These are phyloP conservation scores for Narcine bancroftii DNA, from an alignment of 2,113 vertebrate genomes.

Conservation along the genomic window DNA sequence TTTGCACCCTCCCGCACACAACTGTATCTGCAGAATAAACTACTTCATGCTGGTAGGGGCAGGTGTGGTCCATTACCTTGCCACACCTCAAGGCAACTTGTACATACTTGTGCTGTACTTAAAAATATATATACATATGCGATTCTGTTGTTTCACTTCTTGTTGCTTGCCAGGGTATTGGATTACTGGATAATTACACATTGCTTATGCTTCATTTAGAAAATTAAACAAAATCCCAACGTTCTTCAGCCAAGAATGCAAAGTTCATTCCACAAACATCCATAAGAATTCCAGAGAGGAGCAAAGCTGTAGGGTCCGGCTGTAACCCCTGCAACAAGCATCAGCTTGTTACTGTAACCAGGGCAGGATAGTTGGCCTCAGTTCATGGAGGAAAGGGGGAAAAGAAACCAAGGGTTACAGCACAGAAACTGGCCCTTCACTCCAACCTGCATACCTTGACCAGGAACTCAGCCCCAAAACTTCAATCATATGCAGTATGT, in stretches of 20 bases:
- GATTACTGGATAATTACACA: background rate
- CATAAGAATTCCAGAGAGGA: no score
- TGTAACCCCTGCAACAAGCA: no score
- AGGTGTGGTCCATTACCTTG: background rate
- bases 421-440: no score
- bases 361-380: background rate
- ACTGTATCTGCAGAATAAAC: background rate
- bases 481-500: no score
- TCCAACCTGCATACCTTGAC: no score
- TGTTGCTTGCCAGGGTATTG: background rate
- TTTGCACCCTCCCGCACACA: background rate
- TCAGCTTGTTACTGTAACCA: background rate
- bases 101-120: constrained; percentile 24
- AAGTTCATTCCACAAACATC: no score
- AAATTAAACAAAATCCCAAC: background rate
- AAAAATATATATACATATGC: background rate
- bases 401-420: no score
- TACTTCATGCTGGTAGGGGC: background rate
- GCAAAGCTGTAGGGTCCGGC: no score
- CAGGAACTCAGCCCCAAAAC: no score
- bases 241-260: no score
- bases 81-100: background rate
- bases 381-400: background rate
- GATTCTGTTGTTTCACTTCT: background rate
- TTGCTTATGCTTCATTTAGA: background rate